Evolutionary conservation across 2,797 vertebrate genomes (phyloP).

Genomic region (Megalops cyprinoides): DNA sequence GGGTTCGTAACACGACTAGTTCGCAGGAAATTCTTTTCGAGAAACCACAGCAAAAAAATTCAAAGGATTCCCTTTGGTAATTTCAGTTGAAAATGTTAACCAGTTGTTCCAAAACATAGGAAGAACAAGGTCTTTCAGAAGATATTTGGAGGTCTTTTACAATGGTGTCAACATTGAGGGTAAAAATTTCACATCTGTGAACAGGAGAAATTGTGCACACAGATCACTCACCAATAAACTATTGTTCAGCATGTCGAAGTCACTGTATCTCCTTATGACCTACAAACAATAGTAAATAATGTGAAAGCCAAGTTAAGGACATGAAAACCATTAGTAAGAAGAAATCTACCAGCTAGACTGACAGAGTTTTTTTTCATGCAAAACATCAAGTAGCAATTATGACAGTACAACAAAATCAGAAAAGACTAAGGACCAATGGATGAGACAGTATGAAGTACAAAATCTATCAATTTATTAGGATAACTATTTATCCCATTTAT

Average conservation of each 20-base stretch:
- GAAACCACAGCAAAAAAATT: constrained; percentile 61
- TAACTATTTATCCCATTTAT: too few species aligned
- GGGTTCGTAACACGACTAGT: background rate
- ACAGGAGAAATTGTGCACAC: background rate
- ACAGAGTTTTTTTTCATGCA: too few species aligned
- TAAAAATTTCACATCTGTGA: background rate
- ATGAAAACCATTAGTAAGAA: background rate
- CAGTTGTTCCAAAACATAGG: background rate
- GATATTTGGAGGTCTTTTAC: background rate
- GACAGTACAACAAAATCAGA: background rate
- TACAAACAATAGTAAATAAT: constrained; percentile 67
- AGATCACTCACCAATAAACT: constrained; percentile 86
- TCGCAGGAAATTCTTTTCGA: constrained; percentile 36
- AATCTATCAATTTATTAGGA: too few species aligned
- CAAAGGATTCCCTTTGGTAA: constrained; percentile 5
- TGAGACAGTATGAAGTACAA: background rate
- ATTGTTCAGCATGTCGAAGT: constrained; percentile 94
- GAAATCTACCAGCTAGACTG: too few species aligned
- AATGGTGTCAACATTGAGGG: too few species aligned
- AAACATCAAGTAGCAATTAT: background rate
- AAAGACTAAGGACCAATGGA: background rate
- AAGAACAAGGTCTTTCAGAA: background rate
- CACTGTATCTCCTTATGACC: constrained; percentile 95
- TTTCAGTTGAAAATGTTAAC: background rate
- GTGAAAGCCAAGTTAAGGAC: background rate